Percentiles rank a stretch among this genome's conserved stretches.
Conservation (phyloP, 1,140 invertebrate species). For the Oreohelix idahoensis region DNA sequence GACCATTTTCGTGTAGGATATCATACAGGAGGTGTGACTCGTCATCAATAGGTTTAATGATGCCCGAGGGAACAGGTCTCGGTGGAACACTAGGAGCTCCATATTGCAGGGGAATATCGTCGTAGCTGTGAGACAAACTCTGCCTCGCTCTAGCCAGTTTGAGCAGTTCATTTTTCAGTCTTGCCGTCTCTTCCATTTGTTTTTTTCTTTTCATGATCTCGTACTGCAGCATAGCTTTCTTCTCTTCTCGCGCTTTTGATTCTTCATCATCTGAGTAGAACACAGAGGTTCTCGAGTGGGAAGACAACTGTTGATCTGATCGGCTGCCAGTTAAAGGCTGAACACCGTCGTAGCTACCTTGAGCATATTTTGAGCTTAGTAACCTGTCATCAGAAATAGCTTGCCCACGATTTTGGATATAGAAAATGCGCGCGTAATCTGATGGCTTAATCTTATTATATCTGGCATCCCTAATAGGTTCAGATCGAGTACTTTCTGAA, state of each 20-base stretch:
- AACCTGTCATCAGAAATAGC: background rate
- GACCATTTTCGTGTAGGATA: conserved; percentile 1
- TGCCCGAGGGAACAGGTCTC: conserved; percentile 72
- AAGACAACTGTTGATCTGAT: conserved; percentile 35
- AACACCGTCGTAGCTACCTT: background rate
- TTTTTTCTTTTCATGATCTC: conserved; percentile 79
- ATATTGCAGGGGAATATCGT: conserved; percentile 62
- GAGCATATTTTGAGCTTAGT: background rate
- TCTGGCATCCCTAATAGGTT: conserved; percentile 52
- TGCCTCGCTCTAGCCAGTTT: conserved; percentile 63
- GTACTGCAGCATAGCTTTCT: conserved; percentile 78
- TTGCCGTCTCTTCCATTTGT: conserved; percentile 78
- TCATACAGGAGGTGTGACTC: conserved; percentile 22
- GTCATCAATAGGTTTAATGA: conserved; percentile 68
- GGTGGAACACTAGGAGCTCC: conserved; percentile 15
- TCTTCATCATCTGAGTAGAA: conserved; percentile 61
- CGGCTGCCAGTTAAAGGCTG: background rate
- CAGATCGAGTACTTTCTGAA: conserved; percentile 66
- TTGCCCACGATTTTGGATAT: background rate
- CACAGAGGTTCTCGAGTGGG: conserved; percentile 25
- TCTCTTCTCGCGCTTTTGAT: conserved; percentile 74
- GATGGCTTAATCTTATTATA: conserved; percentile 53
- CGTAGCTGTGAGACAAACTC: conserved; percentile 62
- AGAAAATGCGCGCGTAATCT: background rate
- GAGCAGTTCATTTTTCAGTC: conserved; percentile 77